Percentiles rank a stretch among this genome's conserved stretches.
These are phyloP conservation scores for Aphaenogaster ashmeadi DNA, from an alignment of 1,140 invertebrate species.

Conservation along the genomic window DNA sequence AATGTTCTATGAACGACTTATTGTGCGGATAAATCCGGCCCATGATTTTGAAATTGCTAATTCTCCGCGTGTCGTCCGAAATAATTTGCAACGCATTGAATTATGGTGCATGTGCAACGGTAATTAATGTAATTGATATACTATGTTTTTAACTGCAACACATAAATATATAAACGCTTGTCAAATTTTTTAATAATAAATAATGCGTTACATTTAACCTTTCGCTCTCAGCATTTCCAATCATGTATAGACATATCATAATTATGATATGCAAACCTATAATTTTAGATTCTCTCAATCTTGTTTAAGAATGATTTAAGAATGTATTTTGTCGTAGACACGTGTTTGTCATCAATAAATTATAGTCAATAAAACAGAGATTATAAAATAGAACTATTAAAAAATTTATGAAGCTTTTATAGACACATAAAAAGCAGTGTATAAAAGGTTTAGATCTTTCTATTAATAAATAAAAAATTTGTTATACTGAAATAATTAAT, in stretches of 20 bases:
- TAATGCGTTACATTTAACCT: slow-evolving; percentile 29
- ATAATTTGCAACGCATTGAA: slow-evolving; percentile 15
- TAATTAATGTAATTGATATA: slow-evolving; percentile 42
- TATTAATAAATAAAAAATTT: not conserved
- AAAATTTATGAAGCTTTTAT: not conserved
- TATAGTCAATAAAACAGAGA: not conserved
- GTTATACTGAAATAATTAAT: not conserved
- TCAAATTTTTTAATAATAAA: slow-evolving; percentile 30
- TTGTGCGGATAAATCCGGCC: not conserved
- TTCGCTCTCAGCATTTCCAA: not conserved
- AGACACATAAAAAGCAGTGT: not conserved
- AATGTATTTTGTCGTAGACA: not conserved
- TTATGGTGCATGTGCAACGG: not conserved
- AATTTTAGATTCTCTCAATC: slow-evolving; percentile 7
- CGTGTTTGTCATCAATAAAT: not conserved
- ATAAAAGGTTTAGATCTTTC: not conserved
- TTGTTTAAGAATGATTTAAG: slow-evolving; percentile 4
- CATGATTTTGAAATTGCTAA: slow-evolving; percentile 26
- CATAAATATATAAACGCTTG: slow-evolving; percentile 22
- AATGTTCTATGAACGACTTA: slow-evolving; percentile 23
- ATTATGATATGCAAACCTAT: slow-evolving; percentile 4
- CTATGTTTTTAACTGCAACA: slow-evolving; percentile 5
- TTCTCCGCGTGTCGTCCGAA: slow-evolving; percentile 9
- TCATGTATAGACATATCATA: not conserved
- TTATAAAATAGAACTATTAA: not conserved